Conservation (phyloP, 2,113 vertebrate species). For the Synchiropus splendidus region DNA sequence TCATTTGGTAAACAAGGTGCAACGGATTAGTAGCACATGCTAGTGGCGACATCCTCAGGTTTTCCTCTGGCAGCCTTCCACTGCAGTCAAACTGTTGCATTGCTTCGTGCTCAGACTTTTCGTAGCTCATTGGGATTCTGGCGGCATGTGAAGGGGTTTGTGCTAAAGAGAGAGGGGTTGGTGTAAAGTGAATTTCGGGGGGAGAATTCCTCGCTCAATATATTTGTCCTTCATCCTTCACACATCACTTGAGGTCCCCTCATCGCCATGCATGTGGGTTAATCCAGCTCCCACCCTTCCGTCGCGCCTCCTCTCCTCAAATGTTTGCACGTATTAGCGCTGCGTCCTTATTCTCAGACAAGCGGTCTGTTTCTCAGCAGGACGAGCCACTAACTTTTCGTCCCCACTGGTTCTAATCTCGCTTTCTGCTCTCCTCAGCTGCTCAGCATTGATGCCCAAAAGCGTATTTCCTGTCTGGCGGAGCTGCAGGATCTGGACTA, state of each 20-base stretch:
- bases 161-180: slow-evolving; percentile 4
- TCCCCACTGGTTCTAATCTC: slow-evolving; percentile 7
- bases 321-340: slow-evolving; percentile 2
- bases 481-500: slow-evolving; percentile 77
- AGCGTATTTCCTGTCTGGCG: slow-evolving; percentile 77
- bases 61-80: slow-evolving; percentile 33
- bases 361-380: slow-evolving; percentile 8
- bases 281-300: not conserved
- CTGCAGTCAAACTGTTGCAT: slow-evolving; percentile 66
- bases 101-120: slow-evolving; percentile 53
- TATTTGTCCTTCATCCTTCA: slow-evolving; percentile 24
- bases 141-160: slow-evolving; percentile 19
- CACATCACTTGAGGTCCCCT: slow-evolving; percentile 14
- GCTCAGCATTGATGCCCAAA: slow-evolving; percentile 76
- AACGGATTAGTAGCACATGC: too few relatives aligned
- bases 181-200: slow-evolving; percentile 12
- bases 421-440: slow-evolving; percentile 63
- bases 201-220: slow-evolving; percentile 7
- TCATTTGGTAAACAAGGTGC: too few relatives aligned
- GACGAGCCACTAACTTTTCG: slow-evolving; percentile 12
- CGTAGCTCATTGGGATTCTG: slow-evolving; percentile 48
- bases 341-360: slow-evolving; percentile 29
- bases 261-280: slow-evolving; percentile 11
- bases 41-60: too few relatives aligned
- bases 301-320: not conserved